These are phyloP conservation scores for Mugil cephalus DNA, from an alignment of 2,113 vertebrate species.

Conservation along the genomic window DNA sequence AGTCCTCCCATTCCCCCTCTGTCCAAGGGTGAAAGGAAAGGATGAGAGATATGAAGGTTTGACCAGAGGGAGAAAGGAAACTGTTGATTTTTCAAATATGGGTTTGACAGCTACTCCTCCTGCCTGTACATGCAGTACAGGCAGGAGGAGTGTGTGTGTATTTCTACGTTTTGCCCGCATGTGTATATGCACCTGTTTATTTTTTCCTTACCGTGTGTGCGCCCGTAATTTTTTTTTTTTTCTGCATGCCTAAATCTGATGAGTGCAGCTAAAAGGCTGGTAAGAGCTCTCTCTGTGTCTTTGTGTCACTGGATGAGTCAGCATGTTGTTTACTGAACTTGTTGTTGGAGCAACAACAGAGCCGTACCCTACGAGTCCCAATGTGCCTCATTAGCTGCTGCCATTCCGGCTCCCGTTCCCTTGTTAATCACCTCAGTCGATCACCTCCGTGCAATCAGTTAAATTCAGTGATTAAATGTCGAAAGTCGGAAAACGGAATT, in stretches of 20 bases:
- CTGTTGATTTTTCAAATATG: slow-evolving; percentile 25
- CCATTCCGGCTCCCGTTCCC: slow-evolving; percentile 78
- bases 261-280: slow-evolving; percentile 36
- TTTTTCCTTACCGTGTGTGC: background rate
- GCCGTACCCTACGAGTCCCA: slow-evolving; percentile 76
- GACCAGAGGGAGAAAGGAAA: slow-evolving; percentile 38
- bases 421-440: slow-evolving; percentile 83
- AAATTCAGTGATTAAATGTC: slow-evolving; percentile 65
- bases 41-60: slow-evolving; percentile 36
- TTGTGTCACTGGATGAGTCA: slow-evolving; percentile 65
- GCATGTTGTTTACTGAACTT: slow-evolving; percentile 80
- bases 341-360: slow-evolving; percentile 66
- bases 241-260: slow-evolving; percentile 20
- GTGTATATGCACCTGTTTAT: background rate
- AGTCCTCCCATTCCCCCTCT: background rate
- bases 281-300: slow-evolving; percentile 20
- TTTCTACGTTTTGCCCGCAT: background rate
- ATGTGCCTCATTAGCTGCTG: slow-evolving; percentile 85
- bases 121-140: background rate
- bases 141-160: slow-evolving; percentile 8
- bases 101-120: slow-evolving; percentile 21
- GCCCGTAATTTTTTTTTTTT: background rate
- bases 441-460: slow-evolving; percentile 74
- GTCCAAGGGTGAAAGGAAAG: slow-evolving; percentile 28
- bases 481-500: slow-evolving; percentile 53